Base-by-base conservation (phyloP, 2,797 vertebrate genomes). In the Sebastiscus albofasciatus region DNA sequence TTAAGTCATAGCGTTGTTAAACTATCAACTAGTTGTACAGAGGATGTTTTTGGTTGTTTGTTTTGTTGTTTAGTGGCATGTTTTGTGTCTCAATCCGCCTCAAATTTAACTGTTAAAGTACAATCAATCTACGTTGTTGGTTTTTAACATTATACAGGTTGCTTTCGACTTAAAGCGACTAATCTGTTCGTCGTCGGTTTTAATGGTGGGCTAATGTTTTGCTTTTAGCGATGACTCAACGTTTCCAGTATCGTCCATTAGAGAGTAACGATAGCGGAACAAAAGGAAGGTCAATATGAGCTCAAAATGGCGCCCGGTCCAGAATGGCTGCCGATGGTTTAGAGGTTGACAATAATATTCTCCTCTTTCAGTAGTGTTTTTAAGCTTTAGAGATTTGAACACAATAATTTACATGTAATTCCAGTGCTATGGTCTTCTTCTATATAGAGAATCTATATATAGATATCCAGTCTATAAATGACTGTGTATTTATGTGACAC, bases 261-360 rank as follows among this genome's bases (percentile, higher is more conserved):
- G 16, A 61, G 54, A 27, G 24, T 33, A 67, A 66, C 59, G 55
- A 49, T 11, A 26, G 59, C 61, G 42, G 75, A 93, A 93, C 93
- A 93, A 94, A 91, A 86, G 83, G 79, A 77, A 90, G 72, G 86
- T 77, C 85, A 72, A 22, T 29, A 65, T 24, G 76, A 82, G 67
- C 83, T 89, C 90, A 94, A 95, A 95, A 94, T 94, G 93, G 91
- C 92, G 93, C 85, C 77, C 14, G 8, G 10, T 1, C 65, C 67
- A 22, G 18, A 80, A 76, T 12, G 26, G 3, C n/a, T 58, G 18
- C 11, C 4, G 13, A 42, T 18, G 9, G 3, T 39, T 39, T 0
- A 4, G 1, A 52, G 6, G 6, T 6, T 3, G 0, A 26, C 0
- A 14, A 1, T 33, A n/a, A 33, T 14, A 8, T 22, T 2, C 6